A percentile compares a stretch with the other conserved stretches of the same genome.
phyloP scores from a whole-genome alignment of 2,797 vertebrate species.

The Xenops minutus region DNA sequence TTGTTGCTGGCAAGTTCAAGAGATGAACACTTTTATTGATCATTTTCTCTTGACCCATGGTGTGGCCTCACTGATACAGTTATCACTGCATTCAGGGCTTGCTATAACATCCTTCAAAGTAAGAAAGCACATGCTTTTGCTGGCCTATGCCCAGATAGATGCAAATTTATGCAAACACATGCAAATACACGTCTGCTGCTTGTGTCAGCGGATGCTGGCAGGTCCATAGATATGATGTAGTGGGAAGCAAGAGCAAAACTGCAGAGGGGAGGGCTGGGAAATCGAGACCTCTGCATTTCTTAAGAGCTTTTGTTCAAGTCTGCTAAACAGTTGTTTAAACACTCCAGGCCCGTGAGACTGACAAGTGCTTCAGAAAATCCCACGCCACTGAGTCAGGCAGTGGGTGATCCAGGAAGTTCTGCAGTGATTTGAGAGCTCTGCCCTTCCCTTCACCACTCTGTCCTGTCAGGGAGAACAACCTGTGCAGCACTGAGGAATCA shows the following conservation, averaged over 20 bases:
- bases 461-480: background rate
- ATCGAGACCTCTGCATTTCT: background rate
- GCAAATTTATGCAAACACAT: constrained; percentile 63
- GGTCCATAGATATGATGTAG: background rate
- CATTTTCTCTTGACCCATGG: background rate
- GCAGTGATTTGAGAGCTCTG: background rate
- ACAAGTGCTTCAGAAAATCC: background rate
- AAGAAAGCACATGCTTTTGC: background rate
- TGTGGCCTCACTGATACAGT: background rate
- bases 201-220: background rate
- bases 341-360: background rate
- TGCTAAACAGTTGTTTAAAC: background rate
- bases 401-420: background rate
- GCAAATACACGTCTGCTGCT: background rate
- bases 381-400: background rate
- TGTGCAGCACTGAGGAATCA: background rate
- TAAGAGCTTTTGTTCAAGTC: background rate
- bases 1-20: background rate
- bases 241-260: background rate
- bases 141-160: constrained; percentile 4
- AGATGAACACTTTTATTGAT: background rate
- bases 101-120: background rate
- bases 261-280: constrained; percentile 2
- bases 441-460: background rate
- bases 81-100: background rate